A percentile compares a stretch with the other conserved stretches of the same genome.
These are phyloP conservation scores for Volucella bombylans DNA, from an alignment of 2,888 invertebrate species.

Conservation along the genomic window DNA sequence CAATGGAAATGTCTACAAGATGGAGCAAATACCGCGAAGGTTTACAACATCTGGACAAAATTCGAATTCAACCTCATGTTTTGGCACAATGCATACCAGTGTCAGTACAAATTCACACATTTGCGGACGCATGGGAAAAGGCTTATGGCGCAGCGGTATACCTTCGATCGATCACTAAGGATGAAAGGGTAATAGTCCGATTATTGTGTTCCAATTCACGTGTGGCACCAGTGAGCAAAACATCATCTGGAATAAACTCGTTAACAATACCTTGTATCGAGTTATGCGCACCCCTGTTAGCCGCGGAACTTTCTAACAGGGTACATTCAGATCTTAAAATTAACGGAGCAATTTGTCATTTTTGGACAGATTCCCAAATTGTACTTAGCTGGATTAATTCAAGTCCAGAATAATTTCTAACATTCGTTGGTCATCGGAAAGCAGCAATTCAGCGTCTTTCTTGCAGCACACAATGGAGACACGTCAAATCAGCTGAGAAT, in stretches of 20 bases:
- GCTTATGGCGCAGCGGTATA: constrained; percentile 37
- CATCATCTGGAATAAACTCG: background rate
- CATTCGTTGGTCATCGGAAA: constrained; percentile 21
- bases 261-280: constrained; percentile 2
- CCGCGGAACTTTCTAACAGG: constrained; percentile 11
- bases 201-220: constrained; percentile 28
- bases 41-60: too few species aligned
- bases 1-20: too few species aligned
- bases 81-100: too few species aligned
- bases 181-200: constrained; percentile 16
- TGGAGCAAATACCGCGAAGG: too few species aligned
- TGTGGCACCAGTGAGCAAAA: constrained; percentile 9
- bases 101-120: too few species aligned
- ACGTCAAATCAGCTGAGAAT: constrained; percentile 41
- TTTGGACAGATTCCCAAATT: constrained; percentile 34
- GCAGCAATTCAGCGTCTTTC: constrained; percentile 14
- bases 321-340: constrained; percentile 13
- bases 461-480: constrained; percentile 24
- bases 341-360: background rate
- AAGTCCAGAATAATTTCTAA: constrained; percentile 27
- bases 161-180: background rate
- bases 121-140: background rate
- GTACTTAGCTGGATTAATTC: constrained; percentile 41
- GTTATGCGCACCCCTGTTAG: background rate
- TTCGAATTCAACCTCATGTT: too few species aligned